Evolutionary conservation across 2,888 invertebrate genomes (phyloP), one percentile per base, ranked within the genome.

Genomic region (Zygaena filipendulae): DNA sequence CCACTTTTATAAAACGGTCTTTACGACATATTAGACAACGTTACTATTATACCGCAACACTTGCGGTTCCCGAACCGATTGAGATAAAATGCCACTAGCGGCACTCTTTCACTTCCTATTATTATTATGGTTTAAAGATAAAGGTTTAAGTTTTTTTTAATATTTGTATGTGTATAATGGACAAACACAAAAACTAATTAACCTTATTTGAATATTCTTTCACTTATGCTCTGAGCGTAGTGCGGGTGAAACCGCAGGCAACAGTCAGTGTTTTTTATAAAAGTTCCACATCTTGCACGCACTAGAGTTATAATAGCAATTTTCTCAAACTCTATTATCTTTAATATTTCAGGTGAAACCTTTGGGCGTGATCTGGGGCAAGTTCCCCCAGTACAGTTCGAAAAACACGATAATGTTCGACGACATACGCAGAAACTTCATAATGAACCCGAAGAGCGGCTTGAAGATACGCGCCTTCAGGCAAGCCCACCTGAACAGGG

Each of bases 351-450:
- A 91, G 91, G 91, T 92, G 0, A 97, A 97, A 77, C 97, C 97
- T 0, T 72, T 98, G 31, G 96, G 95, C 4, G 93, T 98, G 1
- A 95, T 98, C 39, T 98, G 97, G 97, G 97, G 96, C 8, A 92
- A 95, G 55, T 97, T 87, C 56, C 84, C 88, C 1, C 92, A 96
- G 55, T 97, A 92, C 68, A 89, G 85, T 25, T 79, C 90, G 0
- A 91, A 90, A 55, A 98, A 98, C 61, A 97, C 97, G 0, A 95
- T 98, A 38, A 98, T 98, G 97, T 93, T 98, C 49, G 97, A 98
- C 56, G 97, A 98, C 52, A 91, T 97, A 20, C 82, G 96, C 29
- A 82, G 96, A 44, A 98, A 98, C 68, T 98, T 98, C 53, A 85
- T 97, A 20, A 97, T 98, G 97, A 98, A 98, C 64, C 97, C 97